These are phyloP conservation scores for Nerophis ophidion DNA, from an alignment of 2,113 vertebrate genomes.

Conservation along the genomic window DNA sequence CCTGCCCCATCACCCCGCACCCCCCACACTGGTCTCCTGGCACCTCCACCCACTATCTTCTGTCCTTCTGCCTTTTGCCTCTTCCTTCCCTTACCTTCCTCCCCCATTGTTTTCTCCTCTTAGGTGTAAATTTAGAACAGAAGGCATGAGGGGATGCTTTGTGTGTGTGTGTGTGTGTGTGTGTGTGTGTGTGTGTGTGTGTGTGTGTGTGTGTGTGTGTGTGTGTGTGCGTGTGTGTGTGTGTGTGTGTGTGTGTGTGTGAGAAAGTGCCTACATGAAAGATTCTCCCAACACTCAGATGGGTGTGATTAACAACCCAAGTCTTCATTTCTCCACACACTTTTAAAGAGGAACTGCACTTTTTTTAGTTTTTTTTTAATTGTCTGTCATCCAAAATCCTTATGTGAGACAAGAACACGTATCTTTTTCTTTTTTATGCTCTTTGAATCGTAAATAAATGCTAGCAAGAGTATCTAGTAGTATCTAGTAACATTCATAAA, in stretches of 20 bases:
- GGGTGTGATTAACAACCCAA: slow-evolving; percentile 69
- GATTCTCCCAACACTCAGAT: slow-evolving; percentile 62
- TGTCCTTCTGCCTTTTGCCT: slow-evolving; percentile 27
- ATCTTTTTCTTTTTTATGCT: too few relatives aligned
- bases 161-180: slow-evolving; percentile 19
- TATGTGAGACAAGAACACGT: too few relatives aligned
- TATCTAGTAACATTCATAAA: too few relatives aligned
- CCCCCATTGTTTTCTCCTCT: slow-evolving; percentile 57
- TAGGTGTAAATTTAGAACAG: slow-evolving; percentile 72
- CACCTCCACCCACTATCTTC: slow-evolving; percentile 19
- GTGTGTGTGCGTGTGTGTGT: slow-evolving; percentile 17
- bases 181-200: slow-evolving; percentile 10
- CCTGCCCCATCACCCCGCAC: slow-evolving; percentile 1
- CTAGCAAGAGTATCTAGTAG: too few relatives aligned
- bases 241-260: slow-evolving; percentile 16
- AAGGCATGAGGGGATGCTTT: slow-evolving; percentile 61
- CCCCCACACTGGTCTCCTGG: slow-evolving; percentile 1
- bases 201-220: slow-evolving; percentile 1
- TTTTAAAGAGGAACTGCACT: neutral
- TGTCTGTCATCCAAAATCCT: too few relatives aligned
- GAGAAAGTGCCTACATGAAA: slow-evolving; percentile 59
- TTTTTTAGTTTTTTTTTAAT: too few relatives aligned
- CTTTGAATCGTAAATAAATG: too few relatives aligned
- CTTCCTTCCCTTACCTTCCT: slow-evolving; percentile 41
- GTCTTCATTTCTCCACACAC: slow-evolving; percentile 27